These are phyloP conservation scores for Strigamia crassipes DNA, from an alignment of 2,888 invertebrate species.

Conservation along the genomic window DNA sequence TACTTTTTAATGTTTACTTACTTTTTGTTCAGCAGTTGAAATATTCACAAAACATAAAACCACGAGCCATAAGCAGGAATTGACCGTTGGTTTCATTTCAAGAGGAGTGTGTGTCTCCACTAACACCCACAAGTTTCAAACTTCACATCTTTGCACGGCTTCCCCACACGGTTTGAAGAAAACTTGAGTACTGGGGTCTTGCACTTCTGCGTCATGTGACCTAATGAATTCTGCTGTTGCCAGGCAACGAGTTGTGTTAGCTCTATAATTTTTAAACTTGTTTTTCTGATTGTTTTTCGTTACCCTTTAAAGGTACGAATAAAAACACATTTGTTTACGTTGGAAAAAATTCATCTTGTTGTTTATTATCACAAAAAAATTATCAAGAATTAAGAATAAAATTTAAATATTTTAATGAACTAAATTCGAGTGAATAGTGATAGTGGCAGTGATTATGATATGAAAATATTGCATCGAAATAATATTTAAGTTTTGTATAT, in stretches of 20 bases:
- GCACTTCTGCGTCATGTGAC: slow-evolving; percentile 18
- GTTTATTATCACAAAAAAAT: slow-evolving; percentile 7
- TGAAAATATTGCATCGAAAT: background rate
- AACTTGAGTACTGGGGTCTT: slow-evolving; percentile 19
- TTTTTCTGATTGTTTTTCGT: background rate
- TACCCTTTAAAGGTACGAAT: background rate
- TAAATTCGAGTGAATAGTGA: background rate
- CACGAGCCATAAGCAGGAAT: background rate
- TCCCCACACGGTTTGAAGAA: slow-evolving; percentile 17
- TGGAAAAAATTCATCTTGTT: background rate
- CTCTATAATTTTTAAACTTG: slow-evolving; percentile 33
- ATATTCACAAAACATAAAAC: background rate
- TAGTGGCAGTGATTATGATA: slow-evolving; percentile 12
- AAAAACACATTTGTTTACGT: background rate
- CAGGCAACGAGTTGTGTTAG: slow-evolving; percentile 11
- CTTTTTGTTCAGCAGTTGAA: background rate
- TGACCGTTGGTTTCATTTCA: background rate
- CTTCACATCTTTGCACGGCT: slow-evolving; percentile 24
- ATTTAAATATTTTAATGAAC: background rate
- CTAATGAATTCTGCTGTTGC: slow-evolving; percentile 33
- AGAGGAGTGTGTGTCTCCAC: slow-evolving; percentile 10
- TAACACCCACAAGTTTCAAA: slow-evolving; percentile 16
- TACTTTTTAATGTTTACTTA: background rate
- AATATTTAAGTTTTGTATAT: background rate
- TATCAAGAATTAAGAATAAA: background rate